Base-by-base conservation (phyloP, 2,888 invertebrate genomes). In the Machimus rusticus region DNA sequence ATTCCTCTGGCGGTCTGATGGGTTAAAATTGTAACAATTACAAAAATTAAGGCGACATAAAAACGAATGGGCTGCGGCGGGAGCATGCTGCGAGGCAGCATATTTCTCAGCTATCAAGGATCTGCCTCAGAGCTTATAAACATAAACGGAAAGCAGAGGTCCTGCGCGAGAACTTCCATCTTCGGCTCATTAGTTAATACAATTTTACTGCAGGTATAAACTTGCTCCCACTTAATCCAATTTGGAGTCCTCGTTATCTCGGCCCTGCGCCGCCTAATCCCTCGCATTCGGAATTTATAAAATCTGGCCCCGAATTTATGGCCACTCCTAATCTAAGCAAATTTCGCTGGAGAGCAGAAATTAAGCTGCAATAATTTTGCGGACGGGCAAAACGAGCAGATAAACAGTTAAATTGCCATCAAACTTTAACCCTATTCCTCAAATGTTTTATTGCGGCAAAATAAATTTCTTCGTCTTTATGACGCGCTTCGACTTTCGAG, bases 381-480 rank as follows among this genome's bases (percentile, higher is more conserved):
- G 82, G 57, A 57, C 28, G 28, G 16, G 66, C 12, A 39, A 82
- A 84, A 84, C 82, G 82, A 84, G 66, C 79, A 79, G 79, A 84
- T 84, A 84, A 84, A 66, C 66, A 84, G 19, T 84, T 79, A 66
- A 84, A 84, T 66, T 84, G 66, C 57, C 66, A 84, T 66, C 66
- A 84, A 84, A 84, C 23, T 37, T 84, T 84, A 84, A 84, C 82
- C 82, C 82, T 19, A 84, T 84, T 66, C 66, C 39, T 84, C 82
- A 66, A 37, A 37, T 23, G 66, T 31, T 66, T 66, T 66, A 84
- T 84, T 84, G 66, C 46, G 82, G 82, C 66, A 23, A 84, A 84
- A 84, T 84, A 84, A 84, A 84, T 84, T 84, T 66, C 57, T 19
- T n/a, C 82, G 39, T 84, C 82, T 84, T 66, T 84, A 84, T 66